Conservation (phyloP, 1,140 invertebrate species). For the Drosophila insularis region DNA sequence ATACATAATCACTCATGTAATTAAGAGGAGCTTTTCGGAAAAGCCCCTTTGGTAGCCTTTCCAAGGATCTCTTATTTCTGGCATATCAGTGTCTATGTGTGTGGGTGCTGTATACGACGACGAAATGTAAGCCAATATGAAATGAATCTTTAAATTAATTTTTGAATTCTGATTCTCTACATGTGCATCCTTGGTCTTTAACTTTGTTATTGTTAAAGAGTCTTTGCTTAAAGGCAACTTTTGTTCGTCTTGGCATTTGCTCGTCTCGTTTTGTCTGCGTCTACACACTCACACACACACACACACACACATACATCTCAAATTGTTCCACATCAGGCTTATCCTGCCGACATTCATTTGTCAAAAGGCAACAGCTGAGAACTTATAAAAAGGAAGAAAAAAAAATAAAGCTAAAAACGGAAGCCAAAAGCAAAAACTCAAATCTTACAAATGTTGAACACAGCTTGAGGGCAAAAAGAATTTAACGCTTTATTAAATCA, state of each 20-base stretch:
- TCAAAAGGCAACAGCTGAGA: constrained; percentile 68
- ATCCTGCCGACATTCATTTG: constrained; percentile 64
- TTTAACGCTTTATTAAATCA: constrained; percentile 73
- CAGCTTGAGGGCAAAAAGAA: constrained; percentile 46
- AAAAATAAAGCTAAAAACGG: constrained; percentile 31
- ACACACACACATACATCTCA: constrained; percentile 38
- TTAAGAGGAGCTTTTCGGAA: background rate
- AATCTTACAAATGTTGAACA: constrained; percentile 9
- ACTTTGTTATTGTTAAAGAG: background rate
- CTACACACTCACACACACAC: too few species aligned
- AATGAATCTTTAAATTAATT: too few species aligned
- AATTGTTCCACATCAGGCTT: constrained; percentile 64
- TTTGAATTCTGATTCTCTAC: background rate
- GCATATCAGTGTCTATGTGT: background rate
- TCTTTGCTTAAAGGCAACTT: background rate
- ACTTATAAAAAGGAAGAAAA: constrained; percentile 4
- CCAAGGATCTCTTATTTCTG: background rate
- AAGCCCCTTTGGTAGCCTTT: background rate
- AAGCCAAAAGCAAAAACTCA: constrained; percentile 2
- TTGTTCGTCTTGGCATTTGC: constrained; percentile 1
- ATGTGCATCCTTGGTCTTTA: background rate
- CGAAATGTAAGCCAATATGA: too few species aligned
- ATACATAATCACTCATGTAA: background rate
- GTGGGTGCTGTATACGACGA: too few species aligned
- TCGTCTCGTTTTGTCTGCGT: constrained; percentile 9